Conservation (phyloP, 2,797 vertebrate genomes). For the Ceryle rudis region DNA sequence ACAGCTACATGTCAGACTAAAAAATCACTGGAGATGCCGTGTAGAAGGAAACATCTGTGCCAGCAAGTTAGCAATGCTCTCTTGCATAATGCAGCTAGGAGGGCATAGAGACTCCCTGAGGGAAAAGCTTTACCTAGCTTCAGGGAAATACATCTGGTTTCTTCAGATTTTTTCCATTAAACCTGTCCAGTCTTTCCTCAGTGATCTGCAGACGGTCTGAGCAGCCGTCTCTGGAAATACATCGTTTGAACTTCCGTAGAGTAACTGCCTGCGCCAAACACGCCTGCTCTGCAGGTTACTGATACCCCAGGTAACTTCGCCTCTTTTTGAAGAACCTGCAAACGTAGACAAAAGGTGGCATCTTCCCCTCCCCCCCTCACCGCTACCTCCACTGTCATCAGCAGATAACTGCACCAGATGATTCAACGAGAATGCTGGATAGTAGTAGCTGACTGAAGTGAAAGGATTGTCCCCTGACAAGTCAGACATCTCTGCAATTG, state of each 20-base stretch:
- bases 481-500: not conserved
- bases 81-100: not conserved
- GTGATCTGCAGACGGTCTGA: not conserved
- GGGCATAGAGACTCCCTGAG: not conserved
- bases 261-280: not conserved
- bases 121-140: not conserved
- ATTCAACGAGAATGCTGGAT: not conserved
- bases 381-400: not conserved
- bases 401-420: not conserved
- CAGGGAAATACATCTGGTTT: not conserved
- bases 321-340: not conserved
- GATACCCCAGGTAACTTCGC: not conserved
- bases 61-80: not conserved
- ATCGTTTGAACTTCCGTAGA: not conserved
- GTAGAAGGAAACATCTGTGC: slow-evolving; percentile 26
- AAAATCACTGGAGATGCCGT: not conserved
- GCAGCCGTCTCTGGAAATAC: not conserved
- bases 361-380: fast-evolving
- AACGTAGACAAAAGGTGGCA: fast-evolving
- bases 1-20: not conserved
- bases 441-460: not conserved
- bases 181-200: not conserved
- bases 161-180: not conserved
- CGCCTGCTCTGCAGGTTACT: not conserved
- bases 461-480: not conserved